Conservation (phyloP, 2,797 vertebrate species). For the Chiloscyllium punctatum region DNA sequence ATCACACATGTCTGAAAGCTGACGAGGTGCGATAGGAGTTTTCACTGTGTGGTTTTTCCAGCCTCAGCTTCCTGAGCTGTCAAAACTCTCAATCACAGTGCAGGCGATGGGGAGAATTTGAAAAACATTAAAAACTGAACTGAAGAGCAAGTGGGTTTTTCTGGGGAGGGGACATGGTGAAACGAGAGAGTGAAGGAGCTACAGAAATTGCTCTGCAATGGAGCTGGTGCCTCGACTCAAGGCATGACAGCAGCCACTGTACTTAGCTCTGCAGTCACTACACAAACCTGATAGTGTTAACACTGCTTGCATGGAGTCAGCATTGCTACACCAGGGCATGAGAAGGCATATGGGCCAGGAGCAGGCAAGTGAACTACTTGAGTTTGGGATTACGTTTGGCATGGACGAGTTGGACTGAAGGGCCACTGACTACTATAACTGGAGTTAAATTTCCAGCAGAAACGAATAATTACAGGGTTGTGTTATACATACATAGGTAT, state of each 20-base stretch:
- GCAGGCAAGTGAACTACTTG: too few relatives aligned
- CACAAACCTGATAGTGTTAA: not conserved
- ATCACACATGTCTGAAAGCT: constrained; percentile 36
- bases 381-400: too few relatives aligned
- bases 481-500: too few relatives aligned
- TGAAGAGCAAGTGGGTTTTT: not conserved
- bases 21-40: constrained; percentile 36
- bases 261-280: not conserved
- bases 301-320: not conserved
- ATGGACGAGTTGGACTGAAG: too few relatives aligned
- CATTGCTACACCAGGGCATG: too few relatives aligned
- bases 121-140: not conserved
- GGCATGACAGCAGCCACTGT: not conserved
- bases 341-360: too few relatives aligned
- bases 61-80: constrained; percentile 36
- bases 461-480: not conserved
- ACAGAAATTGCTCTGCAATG: not conserved
- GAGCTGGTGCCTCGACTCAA: not conserved
- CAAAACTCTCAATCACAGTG: constrained; percentile 27
- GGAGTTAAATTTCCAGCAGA: not conserved
- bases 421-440: too few relatives aligned
- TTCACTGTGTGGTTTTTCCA: constrained; percentile 30
- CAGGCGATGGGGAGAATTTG: not conserved
- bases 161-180: not conserved
- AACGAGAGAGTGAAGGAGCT: not conserved